A percentile compares a stretch with the other conserved stretches of the same genome.
phyloP scores from a whole-genome alignment of 2,888 invertebrate genomes.

The Ormyrus labotus region DNA sequence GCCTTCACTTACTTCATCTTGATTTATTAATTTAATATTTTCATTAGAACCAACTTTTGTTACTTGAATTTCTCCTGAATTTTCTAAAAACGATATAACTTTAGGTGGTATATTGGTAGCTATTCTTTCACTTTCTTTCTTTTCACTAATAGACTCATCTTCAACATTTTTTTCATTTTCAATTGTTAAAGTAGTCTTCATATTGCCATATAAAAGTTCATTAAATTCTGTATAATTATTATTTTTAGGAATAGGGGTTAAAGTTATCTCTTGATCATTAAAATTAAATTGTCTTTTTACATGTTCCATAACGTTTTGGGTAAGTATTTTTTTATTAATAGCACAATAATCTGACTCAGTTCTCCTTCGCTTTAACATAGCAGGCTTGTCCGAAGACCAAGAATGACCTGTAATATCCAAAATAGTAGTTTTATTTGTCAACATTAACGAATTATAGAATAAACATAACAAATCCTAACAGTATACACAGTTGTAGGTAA shows the following conservation, averaged over 20 bases:
- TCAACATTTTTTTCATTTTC: not conserved
- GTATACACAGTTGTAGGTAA: not conserved
- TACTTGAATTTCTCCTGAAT: slow-evolving; percentile 50
- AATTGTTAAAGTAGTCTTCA: slow-evolving; percentile 9
- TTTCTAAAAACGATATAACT: slow-evolving; percentile 37
- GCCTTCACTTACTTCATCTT: slow-evolving; percentile 6
- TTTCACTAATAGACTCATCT: slow-evolving; percentile 1
- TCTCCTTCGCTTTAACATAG: slow-evolving; percentile 50
- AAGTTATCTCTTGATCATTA: slow-evolving; percentile 56
- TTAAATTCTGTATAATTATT: slow-evolving; percentile 23
- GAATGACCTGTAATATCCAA: slow-evolving; percentile 37
- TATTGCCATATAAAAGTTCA: slow-evolving; percentile 28
- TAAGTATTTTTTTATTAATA: slow-evolving; percentile 26
- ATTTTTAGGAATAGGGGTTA: slow-evolving; percentile 55
- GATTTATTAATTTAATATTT: slow-evolving; percentile 23
- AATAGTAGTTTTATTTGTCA: not conserved
- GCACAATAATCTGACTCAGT: slow-evolving; percentile 46
- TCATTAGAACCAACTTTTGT: slow-evolving; percentile 46
- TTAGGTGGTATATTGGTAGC: slow-evolving; percentile 32
- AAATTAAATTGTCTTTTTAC: slow-evolving; percentile 28
- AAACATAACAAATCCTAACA: not conserved
- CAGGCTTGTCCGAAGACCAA: slow-evolving; percentile 49
- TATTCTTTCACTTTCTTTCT: slow-evolving; percentile 24
- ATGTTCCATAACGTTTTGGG: slow-evolving; percentile 1
- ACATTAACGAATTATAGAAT: not conserved